phyloP scores from a whole-genome alignment of 1,140 invertebrate genomes.

The Caenorhabditis briggsae region DNA sequence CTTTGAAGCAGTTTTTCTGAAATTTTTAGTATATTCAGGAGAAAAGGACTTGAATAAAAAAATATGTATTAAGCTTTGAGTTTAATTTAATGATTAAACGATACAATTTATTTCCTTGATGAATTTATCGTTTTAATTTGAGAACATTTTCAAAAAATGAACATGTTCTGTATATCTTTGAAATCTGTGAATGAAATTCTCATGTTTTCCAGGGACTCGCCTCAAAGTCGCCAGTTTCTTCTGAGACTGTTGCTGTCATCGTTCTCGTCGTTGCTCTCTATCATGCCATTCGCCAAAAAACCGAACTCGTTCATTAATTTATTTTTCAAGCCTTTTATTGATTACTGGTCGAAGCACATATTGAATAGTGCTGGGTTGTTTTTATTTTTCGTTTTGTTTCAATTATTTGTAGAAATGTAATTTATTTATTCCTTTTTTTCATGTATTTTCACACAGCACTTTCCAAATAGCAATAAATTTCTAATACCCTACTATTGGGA shows the following conservation, averaged over 20 bases:
- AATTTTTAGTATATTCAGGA: no score
- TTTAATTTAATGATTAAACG: no score
- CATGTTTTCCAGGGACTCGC: conserved; percentile 67
- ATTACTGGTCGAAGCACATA: conserved; percentile 28
- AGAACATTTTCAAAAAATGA: neutral
- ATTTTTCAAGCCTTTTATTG: conserved; percentile 47
- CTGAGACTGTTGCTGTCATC: conserved; percentile 70
- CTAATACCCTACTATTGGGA: neutral
- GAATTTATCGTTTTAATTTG: no score
- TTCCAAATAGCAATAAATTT: conserved; percentile 21
- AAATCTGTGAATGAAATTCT: neutral
- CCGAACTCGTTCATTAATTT: conserved; percentile 54
- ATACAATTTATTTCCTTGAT: no score
- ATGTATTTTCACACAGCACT: conserved; percentile 25
- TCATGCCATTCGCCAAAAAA: conserved; percentile 67
- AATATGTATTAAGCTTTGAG: no score
- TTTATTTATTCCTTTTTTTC: conserved; percentile 40
- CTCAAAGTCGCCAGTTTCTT: conserved; percentile 71
- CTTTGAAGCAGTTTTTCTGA: no score
- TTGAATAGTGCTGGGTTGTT: conserved; percentile 49
- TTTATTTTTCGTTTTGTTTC: conserved; percentile 14
- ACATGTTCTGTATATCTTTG: neutral
- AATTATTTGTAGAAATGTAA: conserved; percentile 47
- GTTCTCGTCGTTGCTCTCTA: conserved; percentile 70
- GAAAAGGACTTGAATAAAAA: no score